Evolutionary conservation across 2,797 vertebrate species (phyloP).

Genomic region (Potorous gilbertii): DNA sequence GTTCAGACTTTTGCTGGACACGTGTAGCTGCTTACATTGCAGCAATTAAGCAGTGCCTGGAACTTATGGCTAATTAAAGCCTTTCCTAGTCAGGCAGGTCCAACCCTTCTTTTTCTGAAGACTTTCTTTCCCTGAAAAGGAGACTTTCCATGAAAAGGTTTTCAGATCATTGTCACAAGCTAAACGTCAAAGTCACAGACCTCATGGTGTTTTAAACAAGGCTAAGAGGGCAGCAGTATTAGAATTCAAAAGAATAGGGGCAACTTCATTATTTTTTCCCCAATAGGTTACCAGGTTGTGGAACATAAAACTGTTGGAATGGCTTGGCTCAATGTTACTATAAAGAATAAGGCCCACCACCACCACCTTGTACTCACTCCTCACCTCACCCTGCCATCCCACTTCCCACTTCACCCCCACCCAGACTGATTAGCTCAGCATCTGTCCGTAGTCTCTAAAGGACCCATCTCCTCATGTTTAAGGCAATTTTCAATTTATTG

Average conservation of each 20-base stretch:
- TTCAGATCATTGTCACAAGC: slow-evolving; percentile 37
- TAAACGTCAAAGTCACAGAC: slow-evolving; percentile 17
- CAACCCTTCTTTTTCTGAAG: background rate
- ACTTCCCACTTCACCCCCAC: background rate
- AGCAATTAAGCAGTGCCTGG: background rate
- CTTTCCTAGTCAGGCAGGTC: background rate
- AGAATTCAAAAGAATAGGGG: slow-evolving; percentile 31
- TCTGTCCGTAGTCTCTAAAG: background rate
- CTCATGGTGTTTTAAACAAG: slow-evolving; percentile 38
- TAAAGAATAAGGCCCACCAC: background rate
- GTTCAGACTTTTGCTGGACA: background rate
- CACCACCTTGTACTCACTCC: background rate
- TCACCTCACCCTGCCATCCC: fast-evolving
- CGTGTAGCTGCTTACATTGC: background rate
- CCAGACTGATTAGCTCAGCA: background rate
- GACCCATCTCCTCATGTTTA: background rate
- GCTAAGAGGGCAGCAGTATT: background rate
- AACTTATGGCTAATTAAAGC: background rate
- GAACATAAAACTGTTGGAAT: slow-evolving; percentile 4
- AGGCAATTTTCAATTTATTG: background rate
- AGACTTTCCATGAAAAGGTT: slow-evolving; percentile 50
- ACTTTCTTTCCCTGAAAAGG: background rate
- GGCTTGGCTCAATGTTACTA: background rate
- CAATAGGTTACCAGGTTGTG: slow-evolving; percentile 8
- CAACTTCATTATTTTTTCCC: slow-evolving; percentile 4